phyloP scores from a whole-genome alignment of 2,888 invertebrate species.

The Corbicula japonica region DNA sequence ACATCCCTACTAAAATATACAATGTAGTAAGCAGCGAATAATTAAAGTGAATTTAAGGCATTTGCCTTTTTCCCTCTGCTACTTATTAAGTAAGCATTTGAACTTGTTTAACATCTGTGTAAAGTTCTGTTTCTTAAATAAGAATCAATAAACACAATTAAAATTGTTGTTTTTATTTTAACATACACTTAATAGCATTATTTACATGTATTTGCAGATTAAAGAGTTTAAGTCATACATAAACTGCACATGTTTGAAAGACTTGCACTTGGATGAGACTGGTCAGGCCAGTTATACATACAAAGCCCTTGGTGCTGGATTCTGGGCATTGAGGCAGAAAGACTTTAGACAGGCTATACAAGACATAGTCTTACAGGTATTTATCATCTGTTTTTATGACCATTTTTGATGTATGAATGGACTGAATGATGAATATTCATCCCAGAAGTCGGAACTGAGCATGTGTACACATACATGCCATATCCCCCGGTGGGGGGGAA shows the following conservation, averaged over 20 bases:
- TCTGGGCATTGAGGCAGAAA: conserved; percentile 84
- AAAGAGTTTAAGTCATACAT: conserved; percentile 79
- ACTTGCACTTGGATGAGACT: conserved; percentile 78
- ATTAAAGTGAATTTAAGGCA: too few relatives aligned
- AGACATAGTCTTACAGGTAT: conserved; percentile 82
- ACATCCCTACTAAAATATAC: too few relatives aligned
- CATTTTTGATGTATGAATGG: too few relatives aligned
- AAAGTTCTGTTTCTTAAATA: neutral
- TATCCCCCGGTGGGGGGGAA: too few relatives aligned
- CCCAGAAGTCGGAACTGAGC: too few relatives aligned
- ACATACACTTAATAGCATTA: neutral
- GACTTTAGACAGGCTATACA: conserved; percentile 82
- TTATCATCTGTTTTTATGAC: too few relatives aligned
- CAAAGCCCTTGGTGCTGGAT: conserved; percentile 84
- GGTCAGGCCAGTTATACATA: conserved; percentile 79
- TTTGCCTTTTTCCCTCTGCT: too few relatives aligned
- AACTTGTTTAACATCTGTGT: too few relatives aligned
- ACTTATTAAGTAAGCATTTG: neutral
- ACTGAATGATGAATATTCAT: too few relatives aligned
- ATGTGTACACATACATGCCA: too few relatives aligned
- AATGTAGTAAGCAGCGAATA: too few relatives aligned
- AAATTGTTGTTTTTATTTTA: neutral
- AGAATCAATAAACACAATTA: neutral
- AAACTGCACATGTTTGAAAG: conserved; percentile 76
- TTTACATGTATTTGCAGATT: conserved; percentile 69